Evolutionary conservation across 1,140 invertebrate genomes (phyloP).

Genomic region (Microplitis demolitor): DNA sequence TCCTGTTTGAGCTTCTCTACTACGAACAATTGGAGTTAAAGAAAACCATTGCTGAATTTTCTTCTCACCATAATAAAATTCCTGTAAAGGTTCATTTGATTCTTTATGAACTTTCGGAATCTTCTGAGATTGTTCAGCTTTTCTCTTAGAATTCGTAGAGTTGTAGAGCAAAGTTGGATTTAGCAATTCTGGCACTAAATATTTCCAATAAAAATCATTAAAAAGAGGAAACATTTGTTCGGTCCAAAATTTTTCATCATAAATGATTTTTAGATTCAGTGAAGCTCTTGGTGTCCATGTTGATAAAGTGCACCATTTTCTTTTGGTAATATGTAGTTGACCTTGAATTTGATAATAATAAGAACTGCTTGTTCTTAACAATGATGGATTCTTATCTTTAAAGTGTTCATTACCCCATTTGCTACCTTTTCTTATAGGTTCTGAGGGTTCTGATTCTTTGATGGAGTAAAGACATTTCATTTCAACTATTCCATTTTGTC

Average conservation of each 20-base stretch:
- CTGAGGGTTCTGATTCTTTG: neutral
- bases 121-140: too few species aligned
- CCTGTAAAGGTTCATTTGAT: too few species aligned
- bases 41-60: too few species aligned
- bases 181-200: neutral
- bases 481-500: slow-evolving; percentile 41
- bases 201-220: neutral
- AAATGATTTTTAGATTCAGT: neutral
- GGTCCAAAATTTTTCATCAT: neutral
- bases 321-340: slow-evolving; percentile 38
- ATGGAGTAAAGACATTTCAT: slow-evolving; percentile 45
- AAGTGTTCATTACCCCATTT: too few species aligned
- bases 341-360: slow-evolving; percentile 46
- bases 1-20: too few species aligned
- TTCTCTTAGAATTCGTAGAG: too few species aligned
- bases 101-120: too few species aligned
- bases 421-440: too few species aligned
- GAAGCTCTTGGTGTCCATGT: slow-evolving; percentile 33
- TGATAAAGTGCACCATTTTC: slow-evolving; percentile 32
- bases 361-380: neutral
- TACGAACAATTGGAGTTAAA: too few species aligned
- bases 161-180: neutral
- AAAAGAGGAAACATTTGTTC: neutral
- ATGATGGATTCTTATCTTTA: too few species aligned
- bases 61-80: too few species aligned